Percentiles rank a stretch among this genome's conserved stretches.
phyloP scores from a whole-genome alignment of 1,140 invertebrate genomes.

The Achatina immaculata region DNA sequence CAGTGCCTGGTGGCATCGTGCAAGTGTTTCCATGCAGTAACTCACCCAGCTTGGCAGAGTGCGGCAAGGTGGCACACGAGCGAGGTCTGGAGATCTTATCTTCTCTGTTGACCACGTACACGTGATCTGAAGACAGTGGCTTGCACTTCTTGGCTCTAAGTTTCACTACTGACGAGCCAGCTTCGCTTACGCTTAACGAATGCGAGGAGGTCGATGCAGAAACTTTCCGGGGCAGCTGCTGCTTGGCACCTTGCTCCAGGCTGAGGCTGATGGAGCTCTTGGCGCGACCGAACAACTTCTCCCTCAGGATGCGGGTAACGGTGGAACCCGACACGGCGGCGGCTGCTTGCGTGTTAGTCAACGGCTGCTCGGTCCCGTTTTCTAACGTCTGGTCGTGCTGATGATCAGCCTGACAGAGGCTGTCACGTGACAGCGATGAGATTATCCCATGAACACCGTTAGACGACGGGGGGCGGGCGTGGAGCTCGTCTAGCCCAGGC shows the following conservation, averaged over 20 bases:
- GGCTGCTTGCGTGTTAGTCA: constrained; percentile 7
- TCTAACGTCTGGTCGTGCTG: not conserved
- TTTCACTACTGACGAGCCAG: constrained; percentile 38
- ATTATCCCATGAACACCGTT: not conserved
- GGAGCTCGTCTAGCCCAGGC: not conserved
- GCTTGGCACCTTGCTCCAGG: constrained; percentile 19
- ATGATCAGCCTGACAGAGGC: not conserved
- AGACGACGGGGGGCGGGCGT: not conserved
- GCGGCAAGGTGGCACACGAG: constrained; percentile 50
- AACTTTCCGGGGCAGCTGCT: not conserved
- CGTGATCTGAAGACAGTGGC: constrained; percentile 30
- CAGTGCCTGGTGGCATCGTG: too few species aligned
- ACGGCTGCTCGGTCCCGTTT: constrained; percentile 6
- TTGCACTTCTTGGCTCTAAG: constrained; percentile 43
- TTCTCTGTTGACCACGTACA: constrained; percentile 41
- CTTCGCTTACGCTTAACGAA: not conserved
- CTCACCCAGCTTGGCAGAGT: constrained; percentile 54
- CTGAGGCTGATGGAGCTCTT: constrained; percentile 44
- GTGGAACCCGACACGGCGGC: constrained; percentile 38
- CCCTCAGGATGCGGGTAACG: constrained; percentile 42
- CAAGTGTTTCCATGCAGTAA: not conserved
- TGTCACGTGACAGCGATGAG: not conserved
- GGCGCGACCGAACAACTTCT: constrained; percentile 41
- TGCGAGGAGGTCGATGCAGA: not conserved
- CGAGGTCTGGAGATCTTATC: constrained; percentile 39